Evolutionary conservation across 2,888 invertebrate genomes (phyloP), one percentile per base, ranked within the genome.

Genomic region (Mesorhabditis sp.): DNA sequence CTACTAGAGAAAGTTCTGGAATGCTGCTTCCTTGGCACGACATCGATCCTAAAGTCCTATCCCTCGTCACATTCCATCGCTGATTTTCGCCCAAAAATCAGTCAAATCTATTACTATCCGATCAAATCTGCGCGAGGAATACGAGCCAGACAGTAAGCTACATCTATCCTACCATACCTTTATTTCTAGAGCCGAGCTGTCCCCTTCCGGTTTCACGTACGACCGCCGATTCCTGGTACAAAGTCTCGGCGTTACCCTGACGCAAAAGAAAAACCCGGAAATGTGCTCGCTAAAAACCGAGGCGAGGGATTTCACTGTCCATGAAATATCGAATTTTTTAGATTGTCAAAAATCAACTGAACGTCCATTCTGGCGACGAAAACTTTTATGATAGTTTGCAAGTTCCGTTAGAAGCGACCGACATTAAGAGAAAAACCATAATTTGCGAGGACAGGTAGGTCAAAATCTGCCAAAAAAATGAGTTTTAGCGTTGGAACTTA

Each of bases 161-260:
- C 62, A 61, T 13, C 43, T 64, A 41, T 42, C 5, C 13, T 7
- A 28, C n/a, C 15, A 70, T 7, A 6, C 45, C 42, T 45, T 45
- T 63, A 13, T 13, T 15, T 50, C 2, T 13, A 78, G 88, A 5
- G 95, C 95, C 94, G 88, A 89, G 71, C 86, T 95, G 69, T 91
- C 91, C 10, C 81, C 87, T 0, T 91, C 91, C 81, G 96, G 96
- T 0, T 89, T 97, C 45, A 89, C 91, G 82, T 93, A 91, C 86
- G 97, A 97, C 87, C 90, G 96, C 77, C 90, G 92, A 83, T 97
- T 95, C 94, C 93, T 95, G 93, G 91, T 97, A 72, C 90, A 93
- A 5, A 92, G 91, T 81, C 90, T 90, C 6, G 89, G 90, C 82
- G 90, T 92, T 72, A 92, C 92, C 72, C 87, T 96, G 68, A 94